Conservation (phyloP, 2,113 vertebrate species). For the Bos taurus region DNA sequence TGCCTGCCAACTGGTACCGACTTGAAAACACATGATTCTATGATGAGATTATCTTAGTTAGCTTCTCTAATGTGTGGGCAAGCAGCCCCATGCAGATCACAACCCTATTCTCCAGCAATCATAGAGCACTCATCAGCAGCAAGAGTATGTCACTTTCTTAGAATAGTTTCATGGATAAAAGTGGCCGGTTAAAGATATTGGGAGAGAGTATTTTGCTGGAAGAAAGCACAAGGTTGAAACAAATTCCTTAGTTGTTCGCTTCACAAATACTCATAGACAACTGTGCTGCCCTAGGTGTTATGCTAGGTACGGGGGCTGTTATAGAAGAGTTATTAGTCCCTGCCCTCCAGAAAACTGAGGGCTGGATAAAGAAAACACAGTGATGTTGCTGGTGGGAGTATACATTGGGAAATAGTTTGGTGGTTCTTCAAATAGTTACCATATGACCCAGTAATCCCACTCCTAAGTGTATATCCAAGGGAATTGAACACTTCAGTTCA, state of each 20-base stretch:
- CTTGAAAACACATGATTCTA: neutral
- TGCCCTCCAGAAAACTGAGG: neutral
- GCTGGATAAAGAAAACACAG: neutral
- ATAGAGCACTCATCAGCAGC: neutral
- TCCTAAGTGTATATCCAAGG: neutral
- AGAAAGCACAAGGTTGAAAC: neutral
- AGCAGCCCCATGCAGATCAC: neutral
- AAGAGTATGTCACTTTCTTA: neutral
- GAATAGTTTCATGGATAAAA: neutral
- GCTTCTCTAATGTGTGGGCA: neutral
- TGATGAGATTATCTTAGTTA: neutral
- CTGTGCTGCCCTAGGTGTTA: neutral
- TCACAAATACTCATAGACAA: neutral
- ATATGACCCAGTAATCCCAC: neutral
- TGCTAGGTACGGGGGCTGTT: neutral
- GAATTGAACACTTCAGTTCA: neutral
- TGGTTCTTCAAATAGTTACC: conserved; percentile 15
- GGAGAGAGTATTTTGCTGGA: neutral
- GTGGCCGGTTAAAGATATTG: neutral
- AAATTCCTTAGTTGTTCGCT: neutral
- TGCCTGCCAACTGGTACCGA: neutral
- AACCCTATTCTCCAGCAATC: neutral
- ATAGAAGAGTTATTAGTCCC: neutral
- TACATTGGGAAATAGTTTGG: neutral
- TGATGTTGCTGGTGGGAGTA: neutral